phyloP scores from a whole-genome alignment of 2,113 vertebrate genomes.

The Ictalurus furcatus region DNA sequence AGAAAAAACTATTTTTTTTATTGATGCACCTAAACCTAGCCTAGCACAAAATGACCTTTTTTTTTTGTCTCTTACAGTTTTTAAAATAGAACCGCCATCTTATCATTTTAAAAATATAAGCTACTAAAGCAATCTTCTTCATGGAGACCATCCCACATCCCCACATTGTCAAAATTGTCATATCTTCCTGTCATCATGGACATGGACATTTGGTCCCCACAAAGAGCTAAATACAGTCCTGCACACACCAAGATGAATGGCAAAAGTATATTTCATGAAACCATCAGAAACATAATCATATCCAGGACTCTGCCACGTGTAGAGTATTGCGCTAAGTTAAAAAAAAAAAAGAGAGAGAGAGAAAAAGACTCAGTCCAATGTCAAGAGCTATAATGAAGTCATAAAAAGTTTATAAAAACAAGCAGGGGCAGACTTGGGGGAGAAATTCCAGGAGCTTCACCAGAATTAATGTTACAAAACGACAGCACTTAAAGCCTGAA shows the following conservation, averaged over 20 bases:
- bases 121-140: conserved; percentile 1
- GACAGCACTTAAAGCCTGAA: conserved; percentile 41
- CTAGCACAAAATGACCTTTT: not conserved
- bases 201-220: conserved; percentile 5
- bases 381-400: conserved; percentile 58
- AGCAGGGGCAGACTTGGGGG: conserved; percentile 54
- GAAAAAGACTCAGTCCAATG: conserved; percentile 48
- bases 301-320: conserved; percentile 65
- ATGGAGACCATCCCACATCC: not conserved
- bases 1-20: not conserved
- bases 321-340: conserved; percentile 49
- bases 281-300: conserved; percentile 69
- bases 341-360: conserved; percentile 7
- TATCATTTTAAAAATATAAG: not conserved
- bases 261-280: conserved; percentile 67
- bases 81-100: not conserved
- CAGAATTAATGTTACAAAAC: conserved; percentile 48
- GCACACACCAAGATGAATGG: conserved; percentile 51
- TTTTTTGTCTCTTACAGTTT: not conserved
- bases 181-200: conserved; percentile 17
- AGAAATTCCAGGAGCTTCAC: conserved; percentile 53
- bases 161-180: conserved; percentile 16
- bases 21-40: not conserved
- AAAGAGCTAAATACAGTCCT: conserved; percentile 23
- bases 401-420: conserved; percentile 59